Percentiles rank a stretch among this genome's conserved stretches.
Evolutionary conservation across 2,113 vertebrate genomes (phyloP).

Genomic region (Phaethornis superciliosus): DNA sequence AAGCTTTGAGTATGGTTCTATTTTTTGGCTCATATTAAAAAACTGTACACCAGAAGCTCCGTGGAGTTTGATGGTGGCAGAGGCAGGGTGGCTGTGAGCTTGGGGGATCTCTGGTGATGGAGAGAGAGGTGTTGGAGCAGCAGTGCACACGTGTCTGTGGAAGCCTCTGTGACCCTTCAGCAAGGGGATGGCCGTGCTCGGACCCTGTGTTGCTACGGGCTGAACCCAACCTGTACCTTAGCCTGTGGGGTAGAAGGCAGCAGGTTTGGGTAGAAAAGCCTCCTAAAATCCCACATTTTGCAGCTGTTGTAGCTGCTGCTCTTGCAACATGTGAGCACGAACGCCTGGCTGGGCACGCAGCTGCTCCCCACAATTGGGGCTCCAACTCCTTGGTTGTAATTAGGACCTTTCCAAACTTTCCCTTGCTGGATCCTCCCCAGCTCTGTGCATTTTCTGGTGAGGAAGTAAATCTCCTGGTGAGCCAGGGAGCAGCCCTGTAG

Average conservation of each 20-base stretch:
- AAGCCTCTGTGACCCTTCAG: neutral
- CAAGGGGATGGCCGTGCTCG: neutral
- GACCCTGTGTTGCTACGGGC: neutral
- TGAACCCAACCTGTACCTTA: neutral
- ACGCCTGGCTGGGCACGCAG: neutral
- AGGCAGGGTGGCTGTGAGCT: neutral
- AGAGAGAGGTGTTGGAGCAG: rapidly evolving
- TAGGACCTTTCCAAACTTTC: neutral
- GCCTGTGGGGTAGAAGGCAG: neutral
- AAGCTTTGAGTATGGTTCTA: neutral
- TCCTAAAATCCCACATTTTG: neutral
- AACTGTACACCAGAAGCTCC: neutral
- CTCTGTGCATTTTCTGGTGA: rapidly evolving
- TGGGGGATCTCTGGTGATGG: rapidly evolving
- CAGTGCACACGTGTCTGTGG: neutral
- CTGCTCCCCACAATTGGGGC: neutral
- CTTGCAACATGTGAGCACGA: neutral
- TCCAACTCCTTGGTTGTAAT: neutral
- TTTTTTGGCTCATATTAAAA: neutral
- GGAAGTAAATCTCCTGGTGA: neutral
- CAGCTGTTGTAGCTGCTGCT: neutral
- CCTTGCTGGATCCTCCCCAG: neutral
- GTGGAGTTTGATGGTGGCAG: rapidly evolving
- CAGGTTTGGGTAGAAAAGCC: neutral
- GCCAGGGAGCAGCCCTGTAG: neutral